Conservation (phyloP, 2,113 vertebrate genomes). For the Microtus richardsoni region DNA sequence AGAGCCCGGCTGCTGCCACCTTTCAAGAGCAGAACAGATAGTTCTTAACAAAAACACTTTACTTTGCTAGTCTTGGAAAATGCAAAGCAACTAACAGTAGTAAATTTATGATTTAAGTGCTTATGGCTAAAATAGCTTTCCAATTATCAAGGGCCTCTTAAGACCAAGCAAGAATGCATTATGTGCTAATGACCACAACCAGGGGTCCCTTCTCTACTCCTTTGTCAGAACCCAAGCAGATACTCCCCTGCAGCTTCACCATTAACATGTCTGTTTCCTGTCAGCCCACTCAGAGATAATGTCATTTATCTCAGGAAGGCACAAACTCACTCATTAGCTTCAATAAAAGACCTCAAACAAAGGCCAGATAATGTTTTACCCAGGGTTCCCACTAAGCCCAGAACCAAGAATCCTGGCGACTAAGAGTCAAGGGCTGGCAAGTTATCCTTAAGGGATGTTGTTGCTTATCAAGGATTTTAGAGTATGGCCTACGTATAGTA, state of each 20-base stretch:
- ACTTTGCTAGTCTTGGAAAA: constrained; percentile 66
- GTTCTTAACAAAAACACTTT: constrained; percentile 64
- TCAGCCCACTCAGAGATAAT: constrained; percentile 93
- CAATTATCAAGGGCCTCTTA: constrained; percentile 84
- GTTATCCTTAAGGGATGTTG: constrained; percentile 75
- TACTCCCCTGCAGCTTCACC: constrained; percentile 89
- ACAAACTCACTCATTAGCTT: constrained; percentile 92
- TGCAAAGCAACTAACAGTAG: constrained; percentile 59
- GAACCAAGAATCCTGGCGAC: constrained; percentile 79
- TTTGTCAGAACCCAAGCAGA: constrained; percentile 87
- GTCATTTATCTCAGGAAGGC: constrained; percentile 91
- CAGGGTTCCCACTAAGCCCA: constrained; percentile 77
- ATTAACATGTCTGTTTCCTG: constrained; percentile 94
- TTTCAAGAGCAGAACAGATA: background rate
- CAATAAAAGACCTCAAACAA: constrained; percentile 91
- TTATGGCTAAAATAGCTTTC: constrained; percentile 84
- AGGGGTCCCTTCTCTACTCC: constrained; percentile 86
- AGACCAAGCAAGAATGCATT: constrained; percentile 87
- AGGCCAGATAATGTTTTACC: constrained; percentile 89
- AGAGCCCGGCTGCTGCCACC: background rate
- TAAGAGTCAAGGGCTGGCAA: constrained; percentile 80
- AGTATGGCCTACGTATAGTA: constrained; percentile 57
- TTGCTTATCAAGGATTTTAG: constrained; percentile 3
- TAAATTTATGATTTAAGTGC: constrained; percentile 83
- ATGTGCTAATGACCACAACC: constrained; percentile 88